phyloP scores from a whole-genome alignment of 2,113 vertebrate genomes.

The Malaclemys terrapin region DNA sequence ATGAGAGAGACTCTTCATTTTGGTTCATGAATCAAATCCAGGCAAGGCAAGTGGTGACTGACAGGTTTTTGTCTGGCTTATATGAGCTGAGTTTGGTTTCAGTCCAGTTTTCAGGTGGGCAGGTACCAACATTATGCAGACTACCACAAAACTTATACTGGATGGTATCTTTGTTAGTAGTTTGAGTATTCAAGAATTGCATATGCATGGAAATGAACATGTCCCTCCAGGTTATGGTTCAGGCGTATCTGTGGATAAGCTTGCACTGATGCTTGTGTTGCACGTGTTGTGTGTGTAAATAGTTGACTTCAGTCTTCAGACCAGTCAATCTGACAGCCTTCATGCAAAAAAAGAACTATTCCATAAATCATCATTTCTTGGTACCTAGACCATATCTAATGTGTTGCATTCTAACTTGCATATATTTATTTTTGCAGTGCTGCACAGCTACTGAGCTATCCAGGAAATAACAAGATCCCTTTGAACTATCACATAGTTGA shows the following conservation, averaged over 20 bases:
- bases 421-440: constrained; percentile 81
- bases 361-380: not conserved
- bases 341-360: not conserved
- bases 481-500: constrained; percentile 99
- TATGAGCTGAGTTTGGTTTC: not conserved
- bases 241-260: not conserved
- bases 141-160: accelerated
- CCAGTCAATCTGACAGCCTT: not conserved
- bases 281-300: accelerated
- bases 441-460: constrained; percentile 96
- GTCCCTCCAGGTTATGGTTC: not conserved
- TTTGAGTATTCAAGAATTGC: not conserved
- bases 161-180: accelerated
- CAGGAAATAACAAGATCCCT: constrained; percentile 97
- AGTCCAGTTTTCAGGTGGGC: not conserved
- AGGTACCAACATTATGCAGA: not conserved
- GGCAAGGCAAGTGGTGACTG: not conserved
- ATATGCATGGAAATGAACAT: not conserved
- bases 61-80: not conserved
- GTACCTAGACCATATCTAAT: not conserved
- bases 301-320: not conserved
- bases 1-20: not conserved
- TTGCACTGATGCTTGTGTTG: not conserved
- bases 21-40: not conserved
- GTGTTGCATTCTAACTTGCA: not conserved